Conservation (phyloP, 2,797 vertebrate species). For the Acanthornis magna region DNA sequence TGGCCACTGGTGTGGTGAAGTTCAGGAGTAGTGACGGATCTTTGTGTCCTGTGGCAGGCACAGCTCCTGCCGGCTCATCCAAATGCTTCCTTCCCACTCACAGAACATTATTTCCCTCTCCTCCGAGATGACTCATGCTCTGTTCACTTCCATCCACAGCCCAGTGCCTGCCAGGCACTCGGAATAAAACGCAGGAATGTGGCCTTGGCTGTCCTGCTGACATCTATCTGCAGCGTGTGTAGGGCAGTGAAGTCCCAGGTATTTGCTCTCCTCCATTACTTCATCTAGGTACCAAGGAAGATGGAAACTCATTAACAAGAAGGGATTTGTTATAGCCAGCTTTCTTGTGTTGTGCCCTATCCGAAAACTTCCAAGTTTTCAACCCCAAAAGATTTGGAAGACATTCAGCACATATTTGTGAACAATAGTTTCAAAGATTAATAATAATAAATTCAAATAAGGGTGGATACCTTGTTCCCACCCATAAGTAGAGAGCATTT, state of each 20-base stretch:
- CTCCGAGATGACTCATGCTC: constrained; percentile 13
- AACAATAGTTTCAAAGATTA: background rate
- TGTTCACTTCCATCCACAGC: constrained; percentile 7
- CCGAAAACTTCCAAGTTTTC: background rate
- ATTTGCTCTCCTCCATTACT: background rate
- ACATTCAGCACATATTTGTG: background rate
- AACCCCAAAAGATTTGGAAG: background rate
- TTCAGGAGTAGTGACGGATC: constrained; percentile 15
- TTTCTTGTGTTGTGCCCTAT: background rate
- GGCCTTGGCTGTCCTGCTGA: background rate
- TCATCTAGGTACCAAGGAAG: background rate
- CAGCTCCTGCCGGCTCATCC: constrained; percentile 53
- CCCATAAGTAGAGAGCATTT: background rate
- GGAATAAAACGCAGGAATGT: background rate
- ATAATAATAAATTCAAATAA: background rate
- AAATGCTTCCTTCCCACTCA: constrained; percentile 47
- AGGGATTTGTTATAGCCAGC: background rate
- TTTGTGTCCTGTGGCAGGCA: background rate
- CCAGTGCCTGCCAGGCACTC: background rate
- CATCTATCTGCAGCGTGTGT: background rate
- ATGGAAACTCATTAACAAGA: background rate
- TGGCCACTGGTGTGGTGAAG: background rate
- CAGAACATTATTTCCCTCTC: constrained; percentile 2
- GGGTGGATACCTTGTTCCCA: background rate
- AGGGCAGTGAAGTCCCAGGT: background rate